phyloP scores from a whole-genome alignment of 2,888 invertebrate species.

The Calliopum simillimum region DNA sequence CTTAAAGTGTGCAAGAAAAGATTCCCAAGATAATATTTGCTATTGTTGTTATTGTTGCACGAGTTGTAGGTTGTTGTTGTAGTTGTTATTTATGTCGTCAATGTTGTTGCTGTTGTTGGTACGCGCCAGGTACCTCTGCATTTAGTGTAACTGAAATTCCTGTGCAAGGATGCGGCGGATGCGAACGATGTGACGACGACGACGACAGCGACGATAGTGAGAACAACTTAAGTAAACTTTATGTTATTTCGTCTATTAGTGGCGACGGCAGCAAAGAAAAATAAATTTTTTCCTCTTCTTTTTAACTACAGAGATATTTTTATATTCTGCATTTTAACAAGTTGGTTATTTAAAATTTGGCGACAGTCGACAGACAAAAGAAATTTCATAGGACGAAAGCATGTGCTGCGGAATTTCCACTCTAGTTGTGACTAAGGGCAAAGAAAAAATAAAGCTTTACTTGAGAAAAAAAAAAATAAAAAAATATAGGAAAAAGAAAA shows the following conservation, averaged over 20 bases:
- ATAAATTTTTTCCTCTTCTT: background rate
- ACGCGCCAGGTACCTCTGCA: slow-evolving; percentile 15
- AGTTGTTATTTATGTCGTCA: background rate
- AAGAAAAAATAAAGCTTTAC: too few relatives aligned
- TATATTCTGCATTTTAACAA: background rate
- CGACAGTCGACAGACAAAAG: too few relatives aligned
- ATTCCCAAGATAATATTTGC: slow-evolving; percentile 15
- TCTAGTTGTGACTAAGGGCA: too few relatives aligned
- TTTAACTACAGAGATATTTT: background rate
- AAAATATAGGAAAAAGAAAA: too few relatives aligned
- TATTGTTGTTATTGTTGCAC: slow-evolving; percentile 20
- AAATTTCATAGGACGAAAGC: too few relatives aligned
- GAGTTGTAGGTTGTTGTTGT: slow-evolving; percentile 15
- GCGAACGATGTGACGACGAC: background rate
- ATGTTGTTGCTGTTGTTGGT: background rate
- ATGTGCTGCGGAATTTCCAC: too few relatives aligned
- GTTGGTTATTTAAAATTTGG: background rate
- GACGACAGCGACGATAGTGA: background rate
- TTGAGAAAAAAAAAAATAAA: too few relatives aligned
- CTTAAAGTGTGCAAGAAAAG: slow-evolving; percentile 14
- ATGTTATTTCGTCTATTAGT: background rate
- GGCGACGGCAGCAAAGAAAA: background rate
- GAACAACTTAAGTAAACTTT: slow-evolving; percentile 9
- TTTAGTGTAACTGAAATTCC: slow-evolving; percentile 2
- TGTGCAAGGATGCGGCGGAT: background rate